Base-by-base conservation (phyloP, 2,797 vertebrate genomes). In the Coranthus polyacanthus region DNA sequence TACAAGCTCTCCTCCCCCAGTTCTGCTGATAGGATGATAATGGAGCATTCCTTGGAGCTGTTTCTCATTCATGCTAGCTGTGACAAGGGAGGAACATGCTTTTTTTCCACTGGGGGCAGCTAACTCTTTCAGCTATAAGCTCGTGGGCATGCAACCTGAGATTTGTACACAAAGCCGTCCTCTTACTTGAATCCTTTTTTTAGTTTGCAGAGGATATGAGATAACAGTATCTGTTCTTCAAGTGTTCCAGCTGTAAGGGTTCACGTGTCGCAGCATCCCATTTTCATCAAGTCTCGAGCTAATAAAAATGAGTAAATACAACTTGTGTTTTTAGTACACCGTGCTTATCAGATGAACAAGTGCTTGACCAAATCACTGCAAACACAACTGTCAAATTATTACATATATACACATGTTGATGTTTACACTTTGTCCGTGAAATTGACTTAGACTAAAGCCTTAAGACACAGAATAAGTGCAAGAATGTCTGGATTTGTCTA, bases 401-500 rank as follows among this genome's bases (percentile, higher is more conserved):
- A 45, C 50, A 55, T 46, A 51, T 21, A 52, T 36, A 22, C 36
- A 49, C 55, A 68, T 72, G 63, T 43, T 81, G 37, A 72, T 76
- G 62, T 83, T 78, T 71, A 67, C 65, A 47, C 59, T 53, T 41
- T 37, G 18, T 41, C 77, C 41, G 20, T 54, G 53, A 78, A 68
- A 78, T 46, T 63, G 57, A 73, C 75, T 83, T 75, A 55, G 75
- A 81, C 65, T 81, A 6, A 9, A 71, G 78, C 63, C 50, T 63
- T 78, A 79, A 88, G 84, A 91, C 83, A 81, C 55, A 50, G 51
- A 83, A 88, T 69, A 66, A 87, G 66, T 84, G 60, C 75, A 92
- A 89, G 92, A 93, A 93, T 93, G 93, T 93, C 89, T 93, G 92
- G 91, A 93, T 92, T 91, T 91, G 88, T 92, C 82, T 85, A 75